Base-by-base conservation (phyloP, 2,888 invertebrate genomes). In the Sceliomorpha sp. region DNA sequence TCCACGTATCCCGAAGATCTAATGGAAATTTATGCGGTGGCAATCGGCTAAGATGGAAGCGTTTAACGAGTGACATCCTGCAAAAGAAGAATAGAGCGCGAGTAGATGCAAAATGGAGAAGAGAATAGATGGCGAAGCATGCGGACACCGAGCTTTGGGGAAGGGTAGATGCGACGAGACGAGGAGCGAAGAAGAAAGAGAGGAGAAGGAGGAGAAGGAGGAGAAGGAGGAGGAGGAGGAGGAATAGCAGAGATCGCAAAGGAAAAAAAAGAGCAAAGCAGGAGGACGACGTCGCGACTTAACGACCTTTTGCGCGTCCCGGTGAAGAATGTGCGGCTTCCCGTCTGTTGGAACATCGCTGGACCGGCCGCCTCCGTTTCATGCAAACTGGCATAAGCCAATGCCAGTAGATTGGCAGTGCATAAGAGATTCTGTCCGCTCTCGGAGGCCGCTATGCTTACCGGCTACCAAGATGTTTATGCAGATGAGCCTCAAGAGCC, bases 381-480 rank as follows among this genome's bases (percentile, higher is more conserved):
- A 70, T 73, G 75, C 75, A 73, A 72, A 80, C 75, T 75, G 72
- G 75, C 63, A 75, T 70, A 80, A 73, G 70, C 70, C 66, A 60
- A 59, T 42, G 74, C 36, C 48, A 51, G 45, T 36, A 50, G 64
- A 58, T 64, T 64, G 64, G 56, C 64, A 64, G 50, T 50, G 63
- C 50, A 63, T 50, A 60, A 60, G 44, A 60, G 62, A 63, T 50
- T 32, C 66, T 60, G 72, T 73, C 73, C 71, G 58, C 73, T 71
- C 62, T 63, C 29, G 64, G 55, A 58, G 71, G 68, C 74, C 63
- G 66, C 51, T 59, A 63, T 69, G 69, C 70, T 74, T 75, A 72
- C 77, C 72, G 67, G 73, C 77, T 80, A 78, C 79, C 74, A 77
- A 80, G 83, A 84, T 84, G 83, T 81, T 84, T 84, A 83, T 82